phyloP scores from a whole-genome alignment of 2,113 vertebrate genomes.

The Odocoileus virginianus region DNA sequence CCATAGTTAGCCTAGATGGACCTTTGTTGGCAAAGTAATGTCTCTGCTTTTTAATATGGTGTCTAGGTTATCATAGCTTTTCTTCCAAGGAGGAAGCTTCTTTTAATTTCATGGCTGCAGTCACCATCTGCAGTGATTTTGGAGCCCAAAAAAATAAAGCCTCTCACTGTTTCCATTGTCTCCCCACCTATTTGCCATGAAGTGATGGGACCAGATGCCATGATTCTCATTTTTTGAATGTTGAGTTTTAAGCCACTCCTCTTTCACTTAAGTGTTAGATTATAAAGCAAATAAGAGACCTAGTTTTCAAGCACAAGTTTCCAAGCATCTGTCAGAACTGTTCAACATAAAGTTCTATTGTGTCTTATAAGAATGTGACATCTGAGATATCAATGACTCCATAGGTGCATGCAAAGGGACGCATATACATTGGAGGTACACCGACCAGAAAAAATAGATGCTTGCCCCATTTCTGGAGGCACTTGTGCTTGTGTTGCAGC shows the following conservation, averaged over 20 bases:
- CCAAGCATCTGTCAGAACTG: neutral
- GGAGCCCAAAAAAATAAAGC: neutral
- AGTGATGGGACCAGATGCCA: neutral
- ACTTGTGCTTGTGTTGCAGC: neutral
- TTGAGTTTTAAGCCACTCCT: neutral
- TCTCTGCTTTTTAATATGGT: neutral
- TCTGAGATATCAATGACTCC: slow-evolving; percentile 13
- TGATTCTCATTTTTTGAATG: neutral
- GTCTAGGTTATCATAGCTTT: neutral
- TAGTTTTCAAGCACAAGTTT: neutral
- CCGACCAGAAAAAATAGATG: neutral
- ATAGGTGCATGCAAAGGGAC: neutral
- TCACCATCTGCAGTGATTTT: neutral
- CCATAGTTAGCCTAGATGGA: neutral
- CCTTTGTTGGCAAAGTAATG: neutral
- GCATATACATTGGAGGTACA: neutral
- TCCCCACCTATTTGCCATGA: neutral
- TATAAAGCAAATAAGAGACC: neutral
- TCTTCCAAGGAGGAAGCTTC: neutral
- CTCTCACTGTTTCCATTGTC: neutral
- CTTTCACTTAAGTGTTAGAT: neutral
- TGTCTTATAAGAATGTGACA: neutral
- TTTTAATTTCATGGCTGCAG: neutral
- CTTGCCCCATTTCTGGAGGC: neutral
- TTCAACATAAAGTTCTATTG: neutral